phyloP scores from a whole-genome alignment of 2,888 invertebrate species.

The Pristionchus fissidentatus region DNA sequence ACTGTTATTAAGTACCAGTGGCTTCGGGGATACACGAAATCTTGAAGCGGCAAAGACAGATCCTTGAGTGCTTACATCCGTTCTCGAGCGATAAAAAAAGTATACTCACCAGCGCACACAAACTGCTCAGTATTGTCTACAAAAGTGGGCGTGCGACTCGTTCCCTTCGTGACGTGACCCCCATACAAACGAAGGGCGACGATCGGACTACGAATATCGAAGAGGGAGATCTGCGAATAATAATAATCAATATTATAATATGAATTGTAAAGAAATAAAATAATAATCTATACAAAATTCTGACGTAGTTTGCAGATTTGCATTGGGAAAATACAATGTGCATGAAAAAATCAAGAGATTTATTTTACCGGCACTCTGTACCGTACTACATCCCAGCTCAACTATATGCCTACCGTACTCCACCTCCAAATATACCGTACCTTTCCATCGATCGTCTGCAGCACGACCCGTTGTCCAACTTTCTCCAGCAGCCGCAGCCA shows the following conservation, averaged over 20 bases:
- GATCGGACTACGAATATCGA: slow-evolving; percentile 41
- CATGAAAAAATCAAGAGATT: not conserved
- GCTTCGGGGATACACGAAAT: too few relatives aligned
- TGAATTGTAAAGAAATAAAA: not conserved
- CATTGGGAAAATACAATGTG: not conserved
- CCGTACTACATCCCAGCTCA: too few relatives aligned
- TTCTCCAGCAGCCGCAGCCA: slow-evolving; percentile 41
- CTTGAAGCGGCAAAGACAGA: too few relatives aligned
- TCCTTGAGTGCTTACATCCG: not conserved
- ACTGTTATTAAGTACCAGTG: too few relatives aligned
- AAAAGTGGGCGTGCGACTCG: slow-evolving; percentile 1
- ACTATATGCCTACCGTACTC: too few relatives aligned
- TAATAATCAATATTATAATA: not conserved
- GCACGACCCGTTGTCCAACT: slow-evolving; percentile 16
- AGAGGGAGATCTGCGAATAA: slow-evolving; percentile 21
- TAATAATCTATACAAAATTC: not conserved
- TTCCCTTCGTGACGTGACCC: not conserved
- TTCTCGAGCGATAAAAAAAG: not conserved
- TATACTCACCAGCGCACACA: slow-evolving; percentile 32
- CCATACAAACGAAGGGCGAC: not conserved
- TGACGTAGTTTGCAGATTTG: not conserved
- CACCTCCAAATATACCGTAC: too few relatives aligned
- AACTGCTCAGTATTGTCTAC: slow-evolving; percentile 42
- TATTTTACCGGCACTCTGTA: not conserved
- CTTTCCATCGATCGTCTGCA: slow-evolving; percentile 40